Conservation (phyloP, 2,888 invertebrate genomes). For the Drosophila barbarae region DNA sequence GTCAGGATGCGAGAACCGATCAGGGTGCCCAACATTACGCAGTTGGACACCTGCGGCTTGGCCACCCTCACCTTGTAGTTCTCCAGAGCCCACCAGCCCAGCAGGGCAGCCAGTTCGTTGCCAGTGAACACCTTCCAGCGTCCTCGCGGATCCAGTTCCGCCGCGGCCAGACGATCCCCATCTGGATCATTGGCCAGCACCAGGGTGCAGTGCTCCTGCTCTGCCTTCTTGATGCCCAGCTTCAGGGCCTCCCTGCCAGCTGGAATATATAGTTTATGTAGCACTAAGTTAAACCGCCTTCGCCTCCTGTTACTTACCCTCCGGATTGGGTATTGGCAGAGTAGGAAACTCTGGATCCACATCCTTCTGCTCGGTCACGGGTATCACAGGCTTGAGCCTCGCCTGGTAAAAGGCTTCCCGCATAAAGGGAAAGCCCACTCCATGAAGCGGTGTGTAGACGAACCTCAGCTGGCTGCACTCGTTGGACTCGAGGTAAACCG, state of each 20-base stretch:
- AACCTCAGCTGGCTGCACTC: slow-evolving; percentile 84
- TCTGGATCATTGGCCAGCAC: slow-evolving; percentile 99
- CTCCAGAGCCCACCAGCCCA: slow-evolving; percentile 96
- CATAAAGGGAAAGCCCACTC: slow-evolving; percentile 93
- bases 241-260: slow-evolving; percentile 90
- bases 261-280: slow-evolving; percentile 17
- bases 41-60: slow-evolving; percentile 82
- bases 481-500: slow-evolving; percentile 81
- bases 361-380: slow-evolving; percentile 85
- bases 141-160: slow-evolving; percentile 85
- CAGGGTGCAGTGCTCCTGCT: slow-evolving; percentile 84
- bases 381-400: slow-evolving; percentile 83
- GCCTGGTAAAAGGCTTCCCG: slow-evolving; percentile 87
- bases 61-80: slow-evolving; percentile 81
- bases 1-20: slow-evolving; percentile 96
- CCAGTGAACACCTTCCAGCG: slow-evolving; percentile 86
- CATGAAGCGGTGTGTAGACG: slow-evolving; percentile 98
- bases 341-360: slow-evolving; percentile 99
- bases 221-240: slow-evolving; percentile 89
- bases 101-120: slow-evolving; percentile 95
- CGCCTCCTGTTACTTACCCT: slow-evolving; percentile 78
- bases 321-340: slow-evolving; percentile 97
- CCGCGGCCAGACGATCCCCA: slow-evolving; percentile 96
- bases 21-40: slow-evolving; percentile 93
- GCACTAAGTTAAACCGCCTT: accelerated